Percentiles rank a stretch among this genome's conserved stretches.
Evolutionary conservation across 2,113 vertebrate species (phyloP).

Genomic region (Setophaga coronata): DNA sequence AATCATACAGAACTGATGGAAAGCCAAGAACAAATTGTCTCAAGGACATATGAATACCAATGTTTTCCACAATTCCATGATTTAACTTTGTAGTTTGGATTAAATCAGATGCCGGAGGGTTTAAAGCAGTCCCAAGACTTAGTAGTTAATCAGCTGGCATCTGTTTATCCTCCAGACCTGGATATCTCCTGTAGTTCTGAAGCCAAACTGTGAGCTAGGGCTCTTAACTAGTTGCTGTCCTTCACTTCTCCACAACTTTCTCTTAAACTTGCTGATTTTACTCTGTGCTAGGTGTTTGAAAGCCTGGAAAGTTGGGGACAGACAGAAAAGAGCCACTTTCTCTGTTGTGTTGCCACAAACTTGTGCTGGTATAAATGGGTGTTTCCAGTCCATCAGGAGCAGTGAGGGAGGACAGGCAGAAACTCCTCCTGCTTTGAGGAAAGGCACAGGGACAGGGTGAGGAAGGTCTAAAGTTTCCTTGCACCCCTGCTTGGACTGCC

Average conservation of each 20-base stretch:
- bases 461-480: neutral
- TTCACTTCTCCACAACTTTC: neutral
- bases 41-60: neutral
- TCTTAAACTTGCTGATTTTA: neutral
- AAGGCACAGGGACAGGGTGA: fast-evolving
- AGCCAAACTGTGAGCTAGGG: neutral
- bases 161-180: neutral
- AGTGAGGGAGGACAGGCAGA: neutral
- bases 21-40: conserved; percentile 3
- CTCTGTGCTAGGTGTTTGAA: neutral
- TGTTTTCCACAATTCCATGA: neutral
- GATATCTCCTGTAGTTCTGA: neutral
- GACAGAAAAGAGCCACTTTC: neutral
- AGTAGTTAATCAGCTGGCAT: neutral
- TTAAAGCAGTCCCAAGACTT: neutral
- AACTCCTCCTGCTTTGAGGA: neutral
- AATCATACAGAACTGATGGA: neutral
- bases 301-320: neutral
- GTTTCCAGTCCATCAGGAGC: neutral
- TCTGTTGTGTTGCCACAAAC: fast-evolving
- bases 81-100: neutral
- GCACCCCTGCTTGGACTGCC: neutral
- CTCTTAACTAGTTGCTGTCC: neutral
- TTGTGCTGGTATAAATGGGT: neutral
- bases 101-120: neutral